A percentile compares a stretch with the other conserved stretches of the same genome.
Evolutionary conservation across 2,888 invertebrate species (phyloP).

Genomic region (Carterocephalus palaemon): DNA sequence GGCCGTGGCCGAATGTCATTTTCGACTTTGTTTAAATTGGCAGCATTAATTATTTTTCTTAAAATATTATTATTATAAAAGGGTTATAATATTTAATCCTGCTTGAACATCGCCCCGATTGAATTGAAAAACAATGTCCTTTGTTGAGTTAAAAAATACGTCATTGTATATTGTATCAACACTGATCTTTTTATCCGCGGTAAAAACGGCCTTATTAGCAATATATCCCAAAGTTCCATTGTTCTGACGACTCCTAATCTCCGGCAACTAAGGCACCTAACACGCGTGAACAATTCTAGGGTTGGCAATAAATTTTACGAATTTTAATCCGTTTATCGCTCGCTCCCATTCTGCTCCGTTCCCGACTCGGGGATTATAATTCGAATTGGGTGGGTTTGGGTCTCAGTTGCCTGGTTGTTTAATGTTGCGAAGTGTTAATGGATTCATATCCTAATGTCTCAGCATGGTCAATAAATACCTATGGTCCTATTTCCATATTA

Average conservation of each 20-base stretch:
- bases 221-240: constrained; percentile 14
- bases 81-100: too few relatives aligned
- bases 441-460: not conserved
- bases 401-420: constrained; percentile 3
- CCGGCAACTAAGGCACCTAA: constrained; percentile 20
- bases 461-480: too few relatives aligned
- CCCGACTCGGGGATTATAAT: constrained; percentile 14
- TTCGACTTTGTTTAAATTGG: too few relatives aligned
- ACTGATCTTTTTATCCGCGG: constrained; percentile 8
- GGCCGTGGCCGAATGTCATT: too few relatives aligned
- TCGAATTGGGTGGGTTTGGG: too few relatives aligned
- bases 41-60: too few relatives aligned
- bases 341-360: constrained; percentile 43
- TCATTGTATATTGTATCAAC: too few relatives aligned
- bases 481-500: too few relatives aligned
- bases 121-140: too few relatives aligned
- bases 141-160: too few relatives aligned
- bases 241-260: constrained; percentile 15
- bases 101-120: too few relatives aligned
- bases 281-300: constrained; percentile 25
- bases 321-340: constrained; percentile 69
- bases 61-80: too few relatives aligned
- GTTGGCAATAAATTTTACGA: constrained; percentile 23
- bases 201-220: constrained; percentile 5
- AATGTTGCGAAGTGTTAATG: constrained; percentile 11